Evolutionary conservation across 2,888 invertebrate genomes (phyloP), one percentile per base, ranked within the genome.

Genomic region (Polyommatus icarus): DNA sequence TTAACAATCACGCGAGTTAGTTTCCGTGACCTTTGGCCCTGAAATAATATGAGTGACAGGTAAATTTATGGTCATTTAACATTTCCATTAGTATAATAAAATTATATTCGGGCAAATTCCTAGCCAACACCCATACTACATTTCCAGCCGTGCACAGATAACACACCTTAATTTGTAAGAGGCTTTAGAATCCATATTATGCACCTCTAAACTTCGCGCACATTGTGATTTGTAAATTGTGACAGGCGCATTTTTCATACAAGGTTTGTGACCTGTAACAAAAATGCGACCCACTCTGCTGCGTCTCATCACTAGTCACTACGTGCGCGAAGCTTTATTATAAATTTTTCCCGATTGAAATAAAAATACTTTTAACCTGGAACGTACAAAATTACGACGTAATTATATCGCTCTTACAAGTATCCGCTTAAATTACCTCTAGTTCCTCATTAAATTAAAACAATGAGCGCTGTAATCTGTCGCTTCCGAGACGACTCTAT

Each of bases 401-500:
- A 67, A 67, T 32, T 67, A 67, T 32, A 32, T 61, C 24, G 61
- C 12, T 61, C 61, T 61, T 61, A 24, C 24, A 61, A 24, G 61
- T 61, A 4, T 24, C 61, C 61, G 61, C 72, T 24, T 50, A 73
- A 73, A 73, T 50, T 50, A 54, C 20, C 20, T 7, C 75, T 50
- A 75, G 75, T 54, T 75, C 75, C 50, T 54, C 50, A 54, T 50
- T 50, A 73, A 8, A 75, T 29, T 50, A 73, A 73, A 46, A 73
- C 54, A 50, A 75, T 75, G 54, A 75, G 54, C 40, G 73, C 67
- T 67, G 32, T 67, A 75, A 54, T 46, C 46, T 73, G 73, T 15
- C 75, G 15, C 75, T 75, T 75, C 75, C 75, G 75, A 75, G 75
- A 75, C 50, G 75, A 50, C 75, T 75, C 75, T 75, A 75, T 75